A percentile compares a stretch with the other conserved stretches of the same genome.
These are phyloP conservation scores for Limnephilus auricula DNA, from an alignment of 2,888 invertebrate genomes.

Conservation along the genomic window DNA sequence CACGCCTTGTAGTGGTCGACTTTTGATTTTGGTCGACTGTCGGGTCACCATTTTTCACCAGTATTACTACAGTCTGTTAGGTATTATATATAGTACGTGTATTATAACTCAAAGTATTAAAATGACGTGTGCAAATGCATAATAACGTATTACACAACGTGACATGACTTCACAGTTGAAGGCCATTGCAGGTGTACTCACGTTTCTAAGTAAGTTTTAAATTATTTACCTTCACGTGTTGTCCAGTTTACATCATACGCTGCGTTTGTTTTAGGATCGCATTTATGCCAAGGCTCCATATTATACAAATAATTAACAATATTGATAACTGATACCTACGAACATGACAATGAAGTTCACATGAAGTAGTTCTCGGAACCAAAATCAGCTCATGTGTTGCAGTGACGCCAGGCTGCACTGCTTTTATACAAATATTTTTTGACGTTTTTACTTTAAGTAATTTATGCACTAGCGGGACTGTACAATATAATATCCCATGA, in stretches of 20 bases:
- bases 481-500: no score
- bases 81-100: background rate
- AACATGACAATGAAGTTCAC: background rate
- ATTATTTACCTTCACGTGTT: constrained; percentile 2
- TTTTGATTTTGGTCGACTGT: no score
- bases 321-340: background rate
- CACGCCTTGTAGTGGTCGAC: no score
- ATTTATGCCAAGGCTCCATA: background rate
- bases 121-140: background rate
- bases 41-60: background rate
- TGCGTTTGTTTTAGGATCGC: background rate
- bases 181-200: background rate
- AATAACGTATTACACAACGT: background rate
- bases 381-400: background rate
- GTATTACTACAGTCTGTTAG: background rate
- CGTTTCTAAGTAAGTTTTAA: background rate
- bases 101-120: background rate
- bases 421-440: no score
- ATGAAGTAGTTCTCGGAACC: background rate
- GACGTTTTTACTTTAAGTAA: no score
- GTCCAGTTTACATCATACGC: background rate
- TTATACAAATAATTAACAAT: background rate
- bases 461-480: no score
- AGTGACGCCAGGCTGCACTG: background rate
- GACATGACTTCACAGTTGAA: background rate